These are phyloP conservation scores for Cantharis nigra DNA, from an alignment of 2,888 invertebrate genomes.

Conservation along the genomic window DNA sequence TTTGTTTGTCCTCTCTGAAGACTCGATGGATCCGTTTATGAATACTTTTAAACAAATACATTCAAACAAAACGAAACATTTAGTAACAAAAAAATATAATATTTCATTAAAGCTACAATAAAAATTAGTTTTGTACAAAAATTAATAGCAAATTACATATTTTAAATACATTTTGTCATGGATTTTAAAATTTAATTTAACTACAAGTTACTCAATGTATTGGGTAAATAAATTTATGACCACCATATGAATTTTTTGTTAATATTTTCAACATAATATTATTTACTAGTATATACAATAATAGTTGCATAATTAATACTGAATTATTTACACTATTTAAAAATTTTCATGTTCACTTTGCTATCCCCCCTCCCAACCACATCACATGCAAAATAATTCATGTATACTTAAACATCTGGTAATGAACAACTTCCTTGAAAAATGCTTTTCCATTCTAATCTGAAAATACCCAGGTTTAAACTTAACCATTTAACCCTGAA, in stretches of 20 bases:
- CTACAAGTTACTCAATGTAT: background rate
- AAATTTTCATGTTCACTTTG: background rate
- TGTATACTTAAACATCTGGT: background rate
- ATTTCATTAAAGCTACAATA: conserved; percentile 3
- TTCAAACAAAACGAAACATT: conserved; percentile 5
- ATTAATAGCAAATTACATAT: conserved; percentile 7
- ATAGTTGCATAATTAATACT: background rate
- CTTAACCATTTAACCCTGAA: background rate
- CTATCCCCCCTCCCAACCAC: background rate
- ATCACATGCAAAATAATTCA: background rate
- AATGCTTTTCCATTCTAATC: background rate
- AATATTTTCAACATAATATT: background rate
- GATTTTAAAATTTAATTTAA: background rate
- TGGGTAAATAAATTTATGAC: background rate
- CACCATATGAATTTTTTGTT: background rate
- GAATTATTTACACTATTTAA: background rate
- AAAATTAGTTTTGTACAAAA: conserved; percentile 5
- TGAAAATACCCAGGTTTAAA: too few relatives aligned
- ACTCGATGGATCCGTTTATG: background rate
- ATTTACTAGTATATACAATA: background rate
- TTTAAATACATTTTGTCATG: background rate
- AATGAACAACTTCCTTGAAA: background rate
- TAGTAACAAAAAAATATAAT: conserved; percentile 5
- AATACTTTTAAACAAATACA: background rate
- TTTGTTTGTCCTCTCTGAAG: background rate